A percentile compares a stretch with the other conserved stretches of the same genome.
Conservation (phyloP, 1,140 invertebrate species). For the Drosophila arawakana region DNA sequence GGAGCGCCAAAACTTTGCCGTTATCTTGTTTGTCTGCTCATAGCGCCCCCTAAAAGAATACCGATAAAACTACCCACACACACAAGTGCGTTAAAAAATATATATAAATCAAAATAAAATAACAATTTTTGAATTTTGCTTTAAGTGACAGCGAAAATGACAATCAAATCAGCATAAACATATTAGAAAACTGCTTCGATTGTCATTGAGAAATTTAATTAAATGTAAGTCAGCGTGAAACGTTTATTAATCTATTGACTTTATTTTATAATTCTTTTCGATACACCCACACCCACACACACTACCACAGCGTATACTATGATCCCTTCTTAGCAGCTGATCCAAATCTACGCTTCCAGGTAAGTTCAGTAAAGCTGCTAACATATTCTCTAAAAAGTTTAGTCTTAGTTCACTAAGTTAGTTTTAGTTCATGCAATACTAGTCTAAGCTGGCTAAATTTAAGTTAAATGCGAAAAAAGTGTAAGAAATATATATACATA, state of each 20-base stretch:
- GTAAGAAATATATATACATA: constrained; percentile 52
- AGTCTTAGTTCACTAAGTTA: constrained; percentile 28
- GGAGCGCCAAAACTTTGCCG: constrained; percentile 38
- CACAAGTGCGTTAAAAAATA: constrained; percentile 78
- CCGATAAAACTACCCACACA: constrained; percentile 43
- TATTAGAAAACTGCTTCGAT: constrained; percentile 1
- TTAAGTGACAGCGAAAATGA: constrained; percentile 64
- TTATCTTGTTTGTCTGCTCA: constrained; percentile 29
- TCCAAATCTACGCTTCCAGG: constrained; percentile 95
- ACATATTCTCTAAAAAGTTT: constrained; percentile 1
- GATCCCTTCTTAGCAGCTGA: constrained; percentile 97
- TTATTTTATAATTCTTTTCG: constrained; percentile 75
- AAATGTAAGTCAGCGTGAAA: background rate
- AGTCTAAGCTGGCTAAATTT: constrained; percentile 52
- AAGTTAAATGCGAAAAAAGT: constrained; percentile 16
- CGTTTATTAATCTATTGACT: constrained; percentile 64
- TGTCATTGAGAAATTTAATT: constrained; percentile 12
- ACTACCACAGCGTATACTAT: constrained; percentile 93
- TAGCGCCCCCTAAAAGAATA: constrained; percentile 25
- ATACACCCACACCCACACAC: constrained; percentile 36
- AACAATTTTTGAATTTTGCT: constrained; percentile 80
- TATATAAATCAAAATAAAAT: constrained; percentile 40
- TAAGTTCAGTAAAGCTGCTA: constrained; percentile 46
- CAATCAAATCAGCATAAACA: constrained; percentile 4
- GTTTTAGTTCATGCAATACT: constrained; percentile 9